Percentiles rank a stretch among this genome's conserved stretches.
phyloP scores from a whole-genome alignment of 2,113 vertebrate species.

The Leptobrachium leishanense region DNA sequence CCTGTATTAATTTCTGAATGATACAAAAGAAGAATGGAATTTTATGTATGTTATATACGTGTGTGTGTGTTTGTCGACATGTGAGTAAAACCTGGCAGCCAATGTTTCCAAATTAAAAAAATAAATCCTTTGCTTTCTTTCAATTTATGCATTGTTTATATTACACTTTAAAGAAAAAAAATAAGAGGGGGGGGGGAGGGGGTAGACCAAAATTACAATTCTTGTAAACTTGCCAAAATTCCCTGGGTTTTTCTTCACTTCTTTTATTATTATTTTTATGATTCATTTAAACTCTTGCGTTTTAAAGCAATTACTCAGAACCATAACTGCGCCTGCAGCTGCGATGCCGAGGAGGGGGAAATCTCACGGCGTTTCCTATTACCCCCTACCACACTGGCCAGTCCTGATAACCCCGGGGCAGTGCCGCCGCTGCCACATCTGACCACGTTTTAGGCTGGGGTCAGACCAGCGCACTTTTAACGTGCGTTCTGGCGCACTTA shows the following conservation, averaged over 20 bases:
- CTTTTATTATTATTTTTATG: background rate
- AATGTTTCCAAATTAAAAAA: background rate
- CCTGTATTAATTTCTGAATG: too few species aligned
- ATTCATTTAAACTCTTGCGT: background rate
- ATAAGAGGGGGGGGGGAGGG: too few species aligned
- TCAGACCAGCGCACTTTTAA: too few species aligned
- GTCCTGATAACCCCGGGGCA: too few species aligned
- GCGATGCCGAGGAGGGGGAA: background rate
- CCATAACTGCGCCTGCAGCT: background rate
- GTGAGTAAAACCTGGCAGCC: background rate
- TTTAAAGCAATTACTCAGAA: constrained; percentile 5
- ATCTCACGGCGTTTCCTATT: background rate
- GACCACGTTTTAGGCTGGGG: too few species aligned
- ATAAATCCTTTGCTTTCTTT: background rate
- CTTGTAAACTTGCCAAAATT: background rate
- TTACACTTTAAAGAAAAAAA: too few species aligned
- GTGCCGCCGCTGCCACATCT: too few species aligned
- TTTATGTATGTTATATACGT: too few species aligned
- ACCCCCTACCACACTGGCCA: background rate
- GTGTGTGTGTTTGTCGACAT: too few species aligned
- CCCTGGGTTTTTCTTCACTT: background rate
- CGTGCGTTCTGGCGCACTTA: too few species aligned
- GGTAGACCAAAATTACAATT: background rate
- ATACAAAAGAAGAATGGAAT: too few species aligned
- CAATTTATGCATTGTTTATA: background rate